Conservation (phyloP, 2,797 vertebrate genomes). For the Schizopygopsis malacanthus region DNA sequence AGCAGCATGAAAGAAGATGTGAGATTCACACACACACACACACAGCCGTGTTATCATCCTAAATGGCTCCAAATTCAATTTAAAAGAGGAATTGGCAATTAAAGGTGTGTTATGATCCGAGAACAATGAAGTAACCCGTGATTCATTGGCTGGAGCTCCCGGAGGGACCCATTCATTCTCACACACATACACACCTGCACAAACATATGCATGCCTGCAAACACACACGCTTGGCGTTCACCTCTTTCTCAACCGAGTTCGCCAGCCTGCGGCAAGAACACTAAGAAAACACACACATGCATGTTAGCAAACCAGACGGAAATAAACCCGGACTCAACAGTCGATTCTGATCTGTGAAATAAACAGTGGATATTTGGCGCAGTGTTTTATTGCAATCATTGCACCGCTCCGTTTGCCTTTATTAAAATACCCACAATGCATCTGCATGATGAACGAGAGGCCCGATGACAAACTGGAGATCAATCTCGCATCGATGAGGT, state of each 20-base stretch:
- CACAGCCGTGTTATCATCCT: constrained; percentile 71
- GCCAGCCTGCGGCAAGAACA: constrained; percentile 72
- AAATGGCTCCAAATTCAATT: constrained; percentile 83
- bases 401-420: neutral
- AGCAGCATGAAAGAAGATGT: neutral
- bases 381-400: neutral
- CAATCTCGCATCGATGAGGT: neutral
- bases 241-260: constrained; percentile 61
- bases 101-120: constrained; percentile 82
- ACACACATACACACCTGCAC: constrained; percentile 21
- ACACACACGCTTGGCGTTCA: constrained; percentile 71
- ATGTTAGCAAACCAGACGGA: neutral
- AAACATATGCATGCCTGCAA: constrained; percentile 25
- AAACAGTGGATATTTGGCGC: constrained; percentile 16
- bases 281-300: constrained; percentile 29
- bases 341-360: neutral
- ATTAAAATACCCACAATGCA: constrained; percentile 28
- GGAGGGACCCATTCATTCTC: constrained; percentile 47
- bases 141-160: constrained; percentile 79
- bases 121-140: constrained; percentile 84
- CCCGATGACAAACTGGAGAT: neutral
- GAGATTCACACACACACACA: constrained; percentile 58
- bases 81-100: constrained; percentile 85
- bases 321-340: constrained; percentile 19
- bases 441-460: neutral